Base-by-base conservation (phyloP, 2,888 invertebrate species). In the Aphrophora alni region DNA sequence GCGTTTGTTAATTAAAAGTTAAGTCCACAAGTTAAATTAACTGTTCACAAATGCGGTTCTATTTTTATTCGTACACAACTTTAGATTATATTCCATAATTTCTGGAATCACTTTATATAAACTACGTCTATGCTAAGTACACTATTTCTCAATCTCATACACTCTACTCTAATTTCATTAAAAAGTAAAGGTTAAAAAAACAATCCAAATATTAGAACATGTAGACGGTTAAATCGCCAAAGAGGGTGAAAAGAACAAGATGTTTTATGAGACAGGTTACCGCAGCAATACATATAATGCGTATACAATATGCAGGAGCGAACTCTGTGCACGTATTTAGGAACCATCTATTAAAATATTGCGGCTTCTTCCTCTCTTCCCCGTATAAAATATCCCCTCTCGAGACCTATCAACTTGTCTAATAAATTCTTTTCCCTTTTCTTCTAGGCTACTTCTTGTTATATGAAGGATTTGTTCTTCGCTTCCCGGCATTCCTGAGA, bases 341-440 rank as follows among this genome's bases (percentile, higher is more conserved):
- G 59, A 59, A 21, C n/a, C 21, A 59, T 59, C 59, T 59, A 59
- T 59, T 59, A 59, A 59, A 59, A 59, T 59, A 59, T 59, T n/a
- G 59, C 59, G 21, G 59, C 5, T 59, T 14, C 59, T 21, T 33
- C 33, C 8, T 33, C 33, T 33, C 33, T 33, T 33, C 33, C 17
- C 44, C 44, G 44, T 44, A 44, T 44, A 44, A 44, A 7, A 44
- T 44, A 72, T 73, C 38, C 73, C 68, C 77, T 70, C 74, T 73
- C 77, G 68, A 38, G 73, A 51, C 73, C 69, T 59, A 51, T 79
- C 74, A 74, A 79, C 73, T 74, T 74, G 69, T 74, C 79, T 69
- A 69, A 73, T 73, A 79, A 79, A 79, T 74, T 73, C 73, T 74
- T 81, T 78, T 75, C 75, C 44, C 71, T 81, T 70, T 80, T 80